A percentile compares a stretch with the other conserved stretches of the same genome.
Conservation (phyloP, 2,888 invertebrate genomes). For the Watsonalla binaria region DNA sequence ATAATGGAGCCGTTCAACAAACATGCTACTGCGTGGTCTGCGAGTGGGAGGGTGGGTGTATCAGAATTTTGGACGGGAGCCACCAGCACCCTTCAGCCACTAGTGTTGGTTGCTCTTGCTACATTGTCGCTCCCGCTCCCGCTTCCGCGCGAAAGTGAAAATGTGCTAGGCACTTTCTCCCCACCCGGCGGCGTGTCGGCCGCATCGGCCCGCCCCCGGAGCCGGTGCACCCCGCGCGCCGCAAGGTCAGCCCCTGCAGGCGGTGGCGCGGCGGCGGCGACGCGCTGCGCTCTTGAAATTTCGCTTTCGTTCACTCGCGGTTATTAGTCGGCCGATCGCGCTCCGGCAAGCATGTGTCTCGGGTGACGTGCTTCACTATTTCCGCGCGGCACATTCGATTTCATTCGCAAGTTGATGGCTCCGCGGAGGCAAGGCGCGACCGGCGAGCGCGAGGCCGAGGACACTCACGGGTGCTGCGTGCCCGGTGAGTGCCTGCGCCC, state of each 20-base stretch:
- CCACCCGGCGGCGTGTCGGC: slow-evolving; percentile 50
- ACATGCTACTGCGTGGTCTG: too few relatives aligned
- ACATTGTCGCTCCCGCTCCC: slow-evolving; percentile 45
- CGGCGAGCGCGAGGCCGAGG: slow-evolving; percentile 70
- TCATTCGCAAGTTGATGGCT: slow-evolving; percentile 66
- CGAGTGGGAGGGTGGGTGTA: neutral
- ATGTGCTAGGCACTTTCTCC: slow-evolving; percentile 75
- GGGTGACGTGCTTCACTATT: slow-evolving; percentile 70
- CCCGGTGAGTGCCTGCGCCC: slow-evolving; percentile 90
- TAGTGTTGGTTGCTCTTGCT: slow-evolving; percentile 8
- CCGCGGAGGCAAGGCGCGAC: slow-evolving; percentile 74
- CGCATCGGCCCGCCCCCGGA: slow-evolving; percentile 46
- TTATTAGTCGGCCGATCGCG: slow-evolving; percentile 80
- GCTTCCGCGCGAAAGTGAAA: slow-evolving; percentile 73
- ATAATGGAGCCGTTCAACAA: too few relatives aligned
- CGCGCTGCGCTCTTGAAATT: slow-evolving; percentile 83
- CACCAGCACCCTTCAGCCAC: neutral
- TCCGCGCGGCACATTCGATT: slow-evolving; percentile 61
- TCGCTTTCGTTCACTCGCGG: slow-evolving; percentile 82
- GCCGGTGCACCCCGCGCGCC: slow-evolving; percentile 35
- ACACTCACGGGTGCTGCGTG: slow-evolving; percentile 86
- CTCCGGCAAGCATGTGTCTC: slow-evolving; percentile 79
- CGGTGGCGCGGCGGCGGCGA: slow-evolving; percentile 45
- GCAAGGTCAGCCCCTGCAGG: slow-evolving; percentile 47
- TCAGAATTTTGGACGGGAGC: neutral